phyloP scores from a whole-genome alignment of 2,888 invertebrate species.

The Patella ulyssiponensis region DNA sequence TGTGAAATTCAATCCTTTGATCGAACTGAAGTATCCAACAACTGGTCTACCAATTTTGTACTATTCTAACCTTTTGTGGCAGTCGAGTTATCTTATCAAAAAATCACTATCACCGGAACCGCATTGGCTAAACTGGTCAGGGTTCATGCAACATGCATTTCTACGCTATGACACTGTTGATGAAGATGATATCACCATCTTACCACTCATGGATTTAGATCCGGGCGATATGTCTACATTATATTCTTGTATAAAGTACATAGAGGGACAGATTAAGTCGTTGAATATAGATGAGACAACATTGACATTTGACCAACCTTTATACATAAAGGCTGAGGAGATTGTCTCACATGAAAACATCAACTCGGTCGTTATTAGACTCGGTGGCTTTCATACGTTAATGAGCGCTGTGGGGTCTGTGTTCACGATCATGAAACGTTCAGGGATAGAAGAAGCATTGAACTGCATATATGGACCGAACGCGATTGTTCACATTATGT shows the following conservation, averaged over 20 bases:
- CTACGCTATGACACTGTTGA: background rate
- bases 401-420: background rate
- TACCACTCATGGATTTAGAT: conserved; percentile 13
- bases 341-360: background rate
- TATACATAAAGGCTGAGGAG: background rate
- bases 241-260: background rate
- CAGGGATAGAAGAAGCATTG: background rate
- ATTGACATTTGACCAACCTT: background rate
- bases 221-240: background rate
- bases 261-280: background rate
- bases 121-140: background rate
- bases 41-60: background rate
- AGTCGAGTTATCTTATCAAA: background rate
- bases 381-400: background rate
- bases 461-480: background rate
- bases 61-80: background rate
- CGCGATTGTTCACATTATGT: background rate
- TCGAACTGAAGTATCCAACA: background rate
- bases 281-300: background rate
- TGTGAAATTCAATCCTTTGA: background rate
- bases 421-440: background rate
- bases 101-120: conserved; percentile 1
- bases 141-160: conserved; percentile 11
- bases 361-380: background rate
- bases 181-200: background rate